Evolutionary conservation across 2,113 vertebrate species (phyloP).

Genomic region (Menidia beryllina): DNA sequence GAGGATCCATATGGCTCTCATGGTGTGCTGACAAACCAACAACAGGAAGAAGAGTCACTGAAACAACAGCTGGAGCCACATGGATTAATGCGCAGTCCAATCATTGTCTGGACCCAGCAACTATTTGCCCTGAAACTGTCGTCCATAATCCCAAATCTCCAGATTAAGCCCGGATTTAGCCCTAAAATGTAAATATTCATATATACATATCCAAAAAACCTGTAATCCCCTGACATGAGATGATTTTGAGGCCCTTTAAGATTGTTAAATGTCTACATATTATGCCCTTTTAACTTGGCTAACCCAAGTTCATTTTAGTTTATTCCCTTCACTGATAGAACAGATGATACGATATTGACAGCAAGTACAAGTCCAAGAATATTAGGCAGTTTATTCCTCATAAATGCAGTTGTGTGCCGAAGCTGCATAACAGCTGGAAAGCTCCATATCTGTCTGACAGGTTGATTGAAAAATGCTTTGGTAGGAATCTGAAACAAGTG

Average conservation of each 20-base stretch:
- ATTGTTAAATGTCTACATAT: not conserved
- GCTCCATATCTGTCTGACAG: not conserved
- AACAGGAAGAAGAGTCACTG: slow-evolving; percentile 2
- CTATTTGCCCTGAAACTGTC: slow-evolving; percentile 23
- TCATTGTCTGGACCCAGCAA: slow-evolving; percentile 18
- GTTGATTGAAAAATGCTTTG: not conserved
- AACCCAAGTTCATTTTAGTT: not conserved
- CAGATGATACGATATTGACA: not conserved
- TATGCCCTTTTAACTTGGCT: not conserved
- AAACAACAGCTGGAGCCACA: slow-evolving; percentile 28
- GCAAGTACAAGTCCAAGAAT: not conserved
- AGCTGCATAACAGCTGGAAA: not conserved
- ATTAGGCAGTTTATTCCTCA: not conserved
- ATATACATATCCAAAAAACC: not conserved
- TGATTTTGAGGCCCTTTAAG: not conserved
- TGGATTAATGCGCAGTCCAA: slow-evolving; percentile 43
- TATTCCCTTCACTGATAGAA: not conserved
- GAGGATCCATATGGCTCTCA: slow-evolving; percentile 27
- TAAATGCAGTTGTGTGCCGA: not conserved
- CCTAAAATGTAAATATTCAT: not conserved
- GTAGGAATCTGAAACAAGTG: no score
- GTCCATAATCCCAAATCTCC: not conserved
- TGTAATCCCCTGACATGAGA: not conserved
- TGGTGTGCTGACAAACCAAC: slow-evolving; percentile 20
- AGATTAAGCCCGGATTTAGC: slow-evolving; percentile 12